Evolutionary conservation across 2,797 vertebrate genomes (phyloP).

Genomic region (Lophius americanus): DNA sequence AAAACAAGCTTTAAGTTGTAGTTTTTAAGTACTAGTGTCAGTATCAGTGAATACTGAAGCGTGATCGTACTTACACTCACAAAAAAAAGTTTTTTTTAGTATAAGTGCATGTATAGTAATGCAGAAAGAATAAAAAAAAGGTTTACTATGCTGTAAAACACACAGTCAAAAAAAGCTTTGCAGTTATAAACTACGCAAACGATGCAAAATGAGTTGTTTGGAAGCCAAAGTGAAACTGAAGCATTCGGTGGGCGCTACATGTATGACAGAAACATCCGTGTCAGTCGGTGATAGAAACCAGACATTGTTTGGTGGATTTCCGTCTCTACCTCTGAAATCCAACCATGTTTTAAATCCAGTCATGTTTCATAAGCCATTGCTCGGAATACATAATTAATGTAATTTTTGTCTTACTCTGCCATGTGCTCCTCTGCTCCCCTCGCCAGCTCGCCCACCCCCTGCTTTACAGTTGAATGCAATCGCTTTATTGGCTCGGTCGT

Average conservation of each 20-base stretch:
- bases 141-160: too few relatives aligned
- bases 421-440: slow-evolving; percentile 41
- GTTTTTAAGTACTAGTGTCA: too few relatives aligned
- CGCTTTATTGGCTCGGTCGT: slow-evolving; percentile 66
- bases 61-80: too few relatives aligned
- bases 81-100: too few relatives aligned
- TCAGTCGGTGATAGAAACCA: slow-evolving; percentile 66
- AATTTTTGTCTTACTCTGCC: slow-evolving; percentile 68
- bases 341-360: slow-evolving; percentile 60
- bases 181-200: too few relatives aligned
- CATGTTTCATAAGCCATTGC: slow-evolving; percentile 49
- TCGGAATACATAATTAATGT: slow-evolving; percentile 70
- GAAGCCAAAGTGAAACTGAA: background rate
- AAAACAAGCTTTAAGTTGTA: too few relatives aligned
- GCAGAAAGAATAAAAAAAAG: too few relatives aligned
- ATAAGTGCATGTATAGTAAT: too few relatives aligned
- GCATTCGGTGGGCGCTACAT: slow-evolving; percentile 36
- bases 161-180: too few relatives aligned
- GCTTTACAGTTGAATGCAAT: slow-evolving; percentile 70
- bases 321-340: slow-evolving; percentile 49
- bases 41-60: too few relatives aligned
- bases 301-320: slow-evolving; percentile 60
- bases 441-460: slow-evolving; percentile 40
- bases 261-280: slow-evolving; percentile 50
- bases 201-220: too few relatives aligned